Conservation (phyloP, 2,888 invertebrate genomes). For the Chrysina gloriosa region DNA sequence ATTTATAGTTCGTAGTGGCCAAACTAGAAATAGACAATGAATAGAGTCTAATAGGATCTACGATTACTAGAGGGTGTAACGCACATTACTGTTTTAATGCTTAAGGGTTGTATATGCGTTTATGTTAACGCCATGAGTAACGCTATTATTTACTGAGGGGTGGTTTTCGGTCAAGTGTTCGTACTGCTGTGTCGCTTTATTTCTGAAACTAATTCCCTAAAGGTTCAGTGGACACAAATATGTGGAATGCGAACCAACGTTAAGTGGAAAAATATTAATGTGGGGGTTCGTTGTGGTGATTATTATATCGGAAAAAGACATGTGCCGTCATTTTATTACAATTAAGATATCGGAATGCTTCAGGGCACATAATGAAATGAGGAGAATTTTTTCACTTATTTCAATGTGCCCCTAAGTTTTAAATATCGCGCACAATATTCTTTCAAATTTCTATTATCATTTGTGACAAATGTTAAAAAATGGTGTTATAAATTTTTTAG, state of each 20-base stretch:
- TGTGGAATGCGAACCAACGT: background rate
- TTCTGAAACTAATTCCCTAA: slow-evolving; percentile 34
- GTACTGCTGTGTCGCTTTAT: slow-evolving; percentile 31
- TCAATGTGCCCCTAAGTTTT: no score
- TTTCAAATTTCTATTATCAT: no score
- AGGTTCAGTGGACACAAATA: slow-evolving; percentile 14
- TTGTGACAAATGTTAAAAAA: no score
- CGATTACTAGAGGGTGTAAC: slow-evolving; percentile 13
- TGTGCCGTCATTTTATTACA: background rate
- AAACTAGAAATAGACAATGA: slow-evolving; percentile 24
- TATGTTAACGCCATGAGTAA: slow-evolving; percentile 39
- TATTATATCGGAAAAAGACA: background rate
- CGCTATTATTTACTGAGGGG: slow-evolving; percentile 34
- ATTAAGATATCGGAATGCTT: no score
- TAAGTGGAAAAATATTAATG: slow-evolving; percentile 20
- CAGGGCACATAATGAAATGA: no score
- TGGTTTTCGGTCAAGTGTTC: slow-evolving; percentile 41
- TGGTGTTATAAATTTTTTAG: no score
- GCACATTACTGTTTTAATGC: slow-evolving; percentile 21
- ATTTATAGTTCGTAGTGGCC: background rate
- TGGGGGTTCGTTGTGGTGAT: slow-evolving; percentile 11
- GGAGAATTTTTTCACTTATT: no score
- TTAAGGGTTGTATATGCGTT: slow-evolving; percentile 36
- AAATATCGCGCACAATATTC: no score
- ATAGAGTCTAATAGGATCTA: slow-evolving; percentile 20